phyloP scores from a whole-genome alignment of 2,888 invertebrate species.

The Lacanobia wlatinum region DNA sequence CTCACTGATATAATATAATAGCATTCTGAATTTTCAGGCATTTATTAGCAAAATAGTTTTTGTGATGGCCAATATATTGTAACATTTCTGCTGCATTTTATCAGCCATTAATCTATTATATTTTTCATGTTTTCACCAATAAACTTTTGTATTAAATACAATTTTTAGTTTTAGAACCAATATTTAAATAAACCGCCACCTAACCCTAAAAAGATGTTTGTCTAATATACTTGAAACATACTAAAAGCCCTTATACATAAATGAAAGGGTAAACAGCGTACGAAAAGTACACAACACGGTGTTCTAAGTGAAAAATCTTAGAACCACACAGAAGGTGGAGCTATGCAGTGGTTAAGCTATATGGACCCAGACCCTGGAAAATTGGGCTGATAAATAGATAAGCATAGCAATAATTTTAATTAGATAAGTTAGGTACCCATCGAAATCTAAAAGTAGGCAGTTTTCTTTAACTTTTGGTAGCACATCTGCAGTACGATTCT shows the following conservation, averaged over 20 bases:
- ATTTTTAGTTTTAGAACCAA: conserved; percentile 91
- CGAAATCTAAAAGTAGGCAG: not conserved
- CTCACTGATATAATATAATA: conserved; percentile 83
- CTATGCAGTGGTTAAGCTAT: not conserved
- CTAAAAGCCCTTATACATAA: conserved; percentile 26
- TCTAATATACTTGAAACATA: conserved; percentile 62
- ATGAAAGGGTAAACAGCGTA: conserved; percentile 26
- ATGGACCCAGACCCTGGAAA: not conserved
- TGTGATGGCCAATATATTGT: conserved; percentile 91
- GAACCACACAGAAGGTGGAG: not conserved
- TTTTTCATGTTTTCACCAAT: conserved; percentile 91
- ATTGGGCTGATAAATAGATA: not conserved
- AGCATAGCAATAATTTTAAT: not conserved
- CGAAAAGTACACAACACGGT: not conserved
- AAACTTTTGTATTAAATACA: conserved; percentile 91
- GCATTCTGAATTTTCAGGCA: conserved; percentile 90
- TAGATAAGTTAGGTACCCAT: no score
- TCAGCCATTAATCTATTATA: conserved; percentile 91
- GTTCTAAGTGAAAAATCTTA: not conserved
- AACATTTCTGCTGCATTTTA: conserved; percentile 91
- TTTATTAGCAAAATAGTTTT: conserved; percentile 89
- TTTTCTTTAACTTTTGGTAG: not conserved
- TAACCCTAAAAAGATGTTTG: conserved; percentile 87
- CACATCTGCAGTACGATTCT: no score
- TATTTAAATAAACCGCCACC: conserved; percentile 89